phyloP scores from a whole-genome alignment of 2,797 vertebrate species.

The Cryptoprocta ferox region DNA sequence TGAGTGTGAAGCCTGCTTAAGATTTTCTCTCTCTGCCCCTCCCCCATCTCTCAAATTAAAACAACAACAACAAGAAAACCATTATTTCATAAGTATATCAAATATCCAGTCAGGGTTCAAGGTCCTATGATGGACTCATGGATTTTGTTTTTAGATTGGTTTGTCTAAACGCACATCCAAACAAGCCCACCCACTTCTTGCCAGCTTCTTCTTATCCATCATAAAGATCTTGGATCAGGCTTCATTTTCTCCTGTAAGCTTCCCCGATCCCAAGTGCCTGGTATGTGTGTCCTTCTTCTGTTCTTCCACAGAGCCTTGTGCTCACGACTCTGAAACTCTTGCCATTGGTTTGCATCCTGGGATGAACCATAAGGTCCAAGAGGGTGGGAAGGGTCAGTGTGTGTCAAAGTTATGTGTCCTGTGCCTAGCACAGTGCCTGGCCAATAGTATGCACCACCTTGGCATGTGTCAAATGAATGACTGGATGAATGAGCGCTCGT shows the following conservation, averaged over 20 bases:
- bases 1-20: too few relatives aligned
- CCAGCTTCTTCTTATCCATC: not conserved
- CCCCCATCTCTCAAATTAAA: not conserved
- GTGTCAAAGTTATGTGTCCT: accelerated
- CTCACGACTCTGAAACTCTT: not conserved
- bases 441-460: accelerated
- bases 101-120: not conserved
- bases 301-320: too few relatives aligned
- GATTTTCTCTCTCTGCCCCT: too few relatives aligned
- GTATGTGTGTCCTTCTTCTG: accelerated
- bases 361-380: not conserved
- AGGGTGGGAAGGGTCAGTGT: not conserved
- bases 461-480: accelerated
- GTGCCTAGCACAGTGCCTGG: not conserved
- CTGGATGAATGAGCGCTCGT: not conserved
- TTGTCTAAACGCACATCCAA: not conserved
- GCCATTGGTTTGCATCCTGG: not conserved
- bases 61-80: not conserved
- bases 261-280: not conserved
- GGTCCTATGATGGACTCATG: not conserved
- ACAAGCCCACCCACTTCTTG: not conserved
- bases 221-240: not conserved
- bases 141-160: not conserved
- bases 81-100: not conserved
- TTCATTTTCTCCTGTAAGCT: not conserved